A percentile compares a stretch with the other conserved stretches of the same genome.
These are phyloP conservation scores for Gortyna flavago DNA, from an alignment of 2,888 invertebrate species.

Conservation along the genomic window DNA sequence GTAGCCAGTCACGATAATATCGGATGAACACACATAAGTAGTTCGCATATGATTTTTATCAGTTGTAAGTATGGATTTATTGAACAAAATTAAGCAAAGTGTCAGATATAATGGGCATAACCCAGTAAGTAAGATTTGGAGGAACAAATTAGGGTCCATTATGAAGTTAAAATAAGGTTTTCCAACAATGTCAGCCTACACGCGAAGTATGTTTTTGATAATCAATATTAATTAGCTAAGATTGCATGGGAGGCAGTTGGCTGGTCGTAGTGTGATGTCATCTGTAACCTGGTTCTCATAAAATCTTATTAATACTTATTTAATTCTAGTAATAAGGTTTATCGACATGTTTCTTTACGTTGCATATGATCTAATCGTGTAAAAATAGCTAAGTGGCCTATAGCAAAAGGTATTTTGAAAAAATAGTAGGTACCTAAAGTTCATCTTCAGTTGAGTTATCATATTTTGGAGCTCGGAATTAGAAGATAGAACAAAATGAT, in stretches of 20 bases:
- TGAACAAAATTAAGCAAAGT: slow-evolving; percentile 43
- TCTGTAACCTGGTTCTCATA: slow-evolving; percentile 37
- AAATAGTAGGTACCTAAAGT: background rate
- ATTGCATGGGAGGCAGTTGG: slow-evolving; percentile 17
- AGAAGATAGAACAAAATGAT: background rate
- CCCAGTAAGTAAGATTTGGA: slow-evolving; percentile 23
- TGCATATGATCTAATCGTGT: background rate
- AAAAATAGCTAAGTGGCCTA: background rate
- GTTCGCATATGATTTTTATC: slow-evolving; percentile 42
- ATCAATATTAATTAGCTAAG: slow-evolving; percentile 25
- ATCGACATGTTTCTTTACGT: background rate
- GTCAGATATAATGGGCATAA: slow-evolving; percentile 33
- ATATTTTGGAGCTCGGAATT: background rate
- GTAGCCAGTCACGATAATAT: slow-evolving; percentile 64
- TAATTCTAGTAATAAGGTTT: background rate
- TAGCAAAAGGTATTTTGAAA: background rate
- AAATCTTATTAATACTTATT: slow-evolving; percentile 2
- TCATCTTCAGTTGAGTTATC: background rate
- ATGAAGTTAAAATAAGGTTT: slow-evolving; percentile 22
- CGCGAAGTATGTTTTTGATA: slow-evolving; percentile 16
- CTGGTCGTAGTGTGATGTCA: slow-evolving; percentile 21
- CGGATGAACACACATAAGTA: slow-evolving; percentile 49
- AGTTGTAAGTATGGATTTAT: slow-evolving; percentile 36
- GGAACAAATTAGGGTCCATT: slow-evolving; percentile 51
- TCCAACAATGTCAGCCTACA: slow-evolving; percentile 36